These are phyloP conservation scores for Bettongia penicillata DNA, from an alignment of 2,113 vertebrate species.

Conservation along the genomic window DNA sequence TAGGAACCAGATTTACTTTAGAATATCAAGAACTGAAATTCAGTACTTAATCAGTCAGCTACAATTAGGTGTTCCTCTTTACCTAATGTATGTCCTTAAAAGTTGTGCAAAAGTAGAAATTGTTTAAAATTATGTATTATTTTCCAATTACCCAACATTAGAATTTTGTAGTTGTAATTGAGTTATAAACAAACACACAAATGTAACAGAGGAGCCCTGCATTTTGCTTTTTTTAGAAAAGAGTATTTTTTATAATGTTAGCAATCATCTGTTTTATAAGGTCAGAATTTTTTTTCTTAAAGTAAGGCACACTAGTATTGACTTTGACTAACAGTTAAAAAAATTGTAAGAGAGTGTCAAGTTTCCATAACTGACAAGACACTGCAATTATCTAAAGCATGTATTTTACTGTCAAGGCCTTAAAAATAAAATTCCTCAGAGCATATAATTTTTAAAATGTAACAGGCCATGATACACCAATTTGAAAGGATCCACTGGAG, in stretches of 20 bases:
- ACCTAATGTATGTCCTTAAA: neutral
- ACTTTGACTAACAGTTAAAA: conserved; percentile 19
- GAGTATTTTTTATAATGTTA: neutral
- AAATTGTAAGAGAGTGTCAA: conserved; percentile 60
- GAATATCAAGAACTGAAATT: conserved; percentile 39
- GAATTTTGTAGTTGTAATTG: neutral
- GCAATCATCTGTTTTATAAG: neutral
- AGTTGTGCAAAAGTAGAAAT: neutral
- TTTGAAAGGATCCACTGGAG: conserved; percentile 64
- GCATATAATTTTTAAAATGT: conserved; percentile 63
- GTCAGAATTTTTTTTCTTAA: conserved; percentile 48
- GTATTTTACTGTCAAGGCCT: conserved; percentile 63
- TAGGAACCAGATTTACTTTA: conserved; percentile 60
- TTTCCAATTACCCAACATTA: neutral
- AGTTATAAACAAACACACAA: neutral
- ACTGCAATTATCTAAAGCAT: conserved; percentile 64
- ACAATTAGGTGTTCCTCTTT: conserved; percentile 46
- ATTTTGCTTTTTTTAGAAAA: neutral
- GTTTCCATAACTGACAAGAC: conserved; percentile 63
- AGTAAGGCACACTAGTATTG: conserved; percentile 20
- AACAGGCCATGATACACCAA: conserved; percentile 54
- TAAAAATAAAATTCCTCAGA: conserved; percentile 58
- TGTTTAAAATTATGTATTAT: neutral
- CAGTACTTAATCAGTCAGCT: conserved; percentile 9
- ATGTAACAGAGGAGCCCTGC: neutral